A percentile compares a stretch with the other conserved stretches of the same genome.
phyloP scores from a whole-genome alignment of 2,888 invertebrate genomes.

The Chymomyza amoena region DNA sequence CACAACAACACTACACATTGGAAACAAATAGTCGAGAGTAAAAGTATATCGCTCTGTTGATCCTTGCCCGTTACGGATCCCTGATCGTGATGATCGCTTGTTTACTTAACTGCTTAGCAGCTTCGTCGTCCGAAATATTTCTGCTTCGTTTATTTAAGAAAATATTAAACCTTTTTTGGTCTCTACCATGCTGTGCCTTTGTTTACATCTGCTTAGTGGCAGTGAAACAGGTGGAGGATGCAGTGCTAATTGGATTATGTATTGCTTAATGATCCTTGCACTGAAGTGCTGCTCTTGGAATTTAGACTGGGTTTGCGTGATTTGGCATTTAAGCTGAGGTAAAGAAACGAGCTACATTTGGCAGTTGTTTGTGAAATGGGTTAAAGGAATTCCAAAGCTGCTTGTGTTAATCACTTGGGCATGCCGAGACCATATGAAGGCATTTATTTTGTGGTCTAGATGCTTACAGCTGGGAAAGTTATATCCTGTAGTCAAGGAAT shows the following conservation, averaged over 20 bases:
- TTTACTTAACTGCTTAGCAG: constrained; percentile 49
- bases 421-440: constrained; percentile 15
- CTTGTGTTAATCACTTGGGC: constrained; percentile 41
- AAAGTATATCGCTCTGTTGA: constrained; percentile 23
- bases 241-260: constrained; percentile 69
- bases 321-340: constrained; percentile 39
- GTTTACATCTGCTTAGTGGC: constrained; percentile 54
- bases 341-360: constrained; percentile 22
- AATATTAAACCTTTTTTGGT: constrained; percentile 54
- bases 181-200: constrained; percentile 25
- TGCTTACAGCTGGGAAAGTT: constrained; percentile 42
- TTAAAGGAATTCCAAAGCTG: constrained; percentile 15
- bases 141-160: constrained; percentile 66
- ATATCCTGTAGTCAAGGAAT: not conserved
- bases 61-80: not conserved
- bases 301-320: constrained; percentile 37
- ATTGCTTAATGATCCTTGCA: constrained; percentile 64
- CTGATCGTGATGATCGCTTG: constrained; percentile 7
- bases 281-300: constrained; percentile 18
- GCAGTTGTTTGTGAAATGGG: constrained; percentile 44
- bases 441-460: constrained; percentile 34
- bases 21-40: constrained; percentile 41
- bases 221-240: constrained; percentile 57
- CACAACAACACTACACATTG: constrained; percentile 25
- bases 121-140: constrained; percentile 59